Base-by-base conservation (phyloP, 2,797 vertebrate genomes). In the Alcedo quadribrachys region DNA sequence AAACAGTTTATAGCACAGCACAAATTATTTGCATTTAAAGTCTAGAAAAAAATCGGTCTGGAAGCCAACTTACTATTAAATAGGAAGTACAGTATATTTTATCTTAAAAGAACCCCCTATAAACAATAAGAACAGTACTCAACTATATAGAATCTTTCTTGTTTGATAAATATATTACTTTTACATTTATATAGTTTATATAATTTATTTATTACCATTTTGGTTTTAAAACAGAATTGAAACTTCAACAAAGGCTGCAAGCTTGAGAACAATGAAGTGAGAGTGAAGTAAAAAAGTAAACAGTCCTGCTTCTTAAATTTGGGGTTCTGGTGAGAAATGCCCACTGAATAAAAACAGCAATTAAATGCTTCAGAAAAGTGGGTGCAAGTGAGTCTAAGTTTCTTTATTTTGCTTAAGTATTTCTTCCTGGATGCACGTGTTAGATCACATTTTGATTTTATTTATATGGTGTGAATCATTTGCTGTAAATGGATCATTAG, bases 1-100 rank as follows among this genome's bases (percentile, higher is more conserved):
- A 70, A 97, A 96, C 90, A 97, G 66, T 96, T 97, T 95, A 93
- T 78, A 96, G 93, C 85, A 97, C 15, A 96, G 71, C 28, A 92
- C 25, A 86, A 67, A 69, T 80, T 65, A 91, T 68, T 82, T 88
- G 61, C 87, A 91, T 78, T 91, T 81, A 45, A 88, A 68, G 19
- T 68, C 50, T 70, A 55, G 25, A 81, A 87, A 65, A 91, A 55
- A 12, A 46, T 73, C 2, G 12, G n/a, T 51, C 22, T 83, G 92
- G 63, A 24, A 87, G 48, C 12, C 51, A 69, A 82, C 66, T 32
- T 87, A 60, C 32, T 81, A 87, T 75, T 66, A 68, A 85, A 83
- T 62, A 78, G 28, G 20, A 95, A 93, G 17, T 27, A 88, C 43
- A 48, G 16, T 21, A 5, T 35, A 80, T 54, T 92, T 91, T 83